These are phyloP conservation scores for Eustalomyia histrio DNA, from an alignment of 2,888 invertebrate genomes.

Conservation along the genomic window DNA sequence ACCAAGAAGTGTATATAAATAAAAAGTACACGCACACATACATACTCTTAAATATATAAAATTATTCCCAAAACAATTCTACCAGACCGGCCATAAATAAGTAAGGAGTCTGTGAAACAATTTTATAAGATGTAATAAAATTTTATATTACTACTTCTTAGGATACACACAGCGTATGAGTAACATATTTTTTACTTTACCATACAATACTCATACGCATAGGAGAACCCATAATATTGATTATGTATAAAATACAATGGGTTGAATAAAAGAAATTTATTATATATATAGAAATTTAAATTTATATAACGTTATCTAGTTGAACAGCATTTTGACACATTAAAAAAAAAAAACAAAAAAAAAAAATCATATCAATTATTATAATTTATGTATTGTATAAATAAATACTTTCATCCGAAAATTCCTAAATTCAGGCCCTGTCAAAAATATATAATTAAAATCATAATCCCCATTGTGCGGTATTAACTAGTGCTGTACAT, in stretches of 20 bases:
- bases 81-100: conserved; percentile 2
- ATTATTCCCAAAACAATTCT: conserved; percentile 9
- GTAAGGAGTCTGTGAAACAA: background rate
- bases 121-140: conserved; percentile 24
- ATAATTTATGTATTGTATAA: too few relatives aligned
- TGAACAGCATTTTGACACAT: too few relatives aligned
- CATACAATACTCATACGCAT: background rate
- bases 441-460: background rate
- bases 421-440: too few relatives aligned
- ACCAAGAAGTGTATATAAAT: background rate
- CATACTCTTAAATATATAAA: background rate
- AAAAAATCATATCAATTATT: too few relatives aligned
- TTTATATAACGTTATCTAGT: too few relatives aligned
- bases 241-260: background rate
- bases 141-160: conserved; percentile 6
- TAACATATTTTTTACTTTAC: conserved; percentile 11
- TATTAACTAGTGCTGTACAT: background rate
- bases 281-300: too few relatives aligned
- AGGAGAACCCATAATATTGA: background rate
- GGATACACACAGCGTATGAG: background rate
- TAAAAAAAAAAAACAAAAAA: too few relatives aligned
- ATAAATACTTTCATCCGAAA: too few relatives aligned
- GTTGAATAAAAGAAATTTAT: too few relatives aligned
- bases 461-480: conserved; percentile 13
- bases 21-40: background rate